Conservation (phyloP, 2,888 invertebrate species). For the Tupiocoris notatus region DNA sequence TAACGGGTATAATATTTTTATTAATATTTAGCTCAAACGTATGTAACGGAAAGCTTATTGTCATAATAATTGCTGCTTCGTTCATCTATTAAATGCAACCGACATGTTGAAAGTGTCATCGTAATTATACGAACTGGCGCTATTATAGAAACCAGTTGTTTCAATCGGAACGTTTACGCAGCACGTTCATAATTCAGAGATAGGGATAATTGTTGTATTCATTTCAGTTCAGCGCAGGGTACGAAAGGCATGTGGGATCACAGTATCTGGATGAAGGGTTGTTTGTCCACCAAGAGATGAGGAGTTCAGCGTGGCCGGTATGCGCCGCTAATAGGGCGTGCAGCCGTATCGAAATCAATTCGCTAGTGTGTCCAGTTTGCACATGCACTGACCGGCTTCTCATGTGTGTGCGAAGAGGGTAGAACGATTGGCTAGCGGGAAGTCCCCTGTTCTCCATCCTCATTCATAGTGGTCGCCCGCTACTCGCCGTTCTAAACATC, state of each 20-base stretch:
- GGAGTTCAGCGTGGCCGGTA: neutral
- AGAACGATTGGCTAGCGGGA: neutral
- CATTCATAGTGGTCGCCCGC: neutral
- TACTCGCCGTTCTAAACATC: neutral
- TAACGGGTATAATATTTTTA: too few species aligned
- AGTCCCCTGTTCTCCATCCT: neutral
- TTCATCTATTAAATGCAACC: too few species aligned
- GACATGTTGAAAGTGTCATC: too few species aligned
- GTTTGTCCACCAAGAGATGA: neutral
- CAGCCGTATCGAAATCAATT: constrained; percentile 47
- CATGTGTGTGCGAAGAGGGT: constrained; percentile 2
- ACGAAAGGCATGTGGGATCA: neutral
- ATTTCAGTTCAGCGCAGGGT: neutral
- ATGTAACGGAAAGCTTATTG: too few species aligned
- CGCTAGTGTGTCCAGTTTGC: constrained; percentile 38
- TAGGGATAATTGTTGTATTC: neutral
- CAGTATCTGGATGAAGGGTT: neutral
- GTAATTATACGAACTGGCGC: too few species aligned
- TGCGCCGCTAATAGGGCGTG: constrained; percentile 40
- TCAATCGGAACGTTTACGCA: neutral
- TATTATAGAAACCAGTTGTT: too few species aligned
- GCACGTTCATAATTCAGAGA: neutral
- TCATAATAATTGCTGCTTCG: too few species aligned
- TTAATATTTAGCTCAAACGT: too few species aligned
- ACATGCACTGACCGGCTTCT: neutral